phyloP scores from a whole-genome alignment of 30 jellyfish, hydroid and myxozoan species.

The Turritopsis rubra region DNA sequence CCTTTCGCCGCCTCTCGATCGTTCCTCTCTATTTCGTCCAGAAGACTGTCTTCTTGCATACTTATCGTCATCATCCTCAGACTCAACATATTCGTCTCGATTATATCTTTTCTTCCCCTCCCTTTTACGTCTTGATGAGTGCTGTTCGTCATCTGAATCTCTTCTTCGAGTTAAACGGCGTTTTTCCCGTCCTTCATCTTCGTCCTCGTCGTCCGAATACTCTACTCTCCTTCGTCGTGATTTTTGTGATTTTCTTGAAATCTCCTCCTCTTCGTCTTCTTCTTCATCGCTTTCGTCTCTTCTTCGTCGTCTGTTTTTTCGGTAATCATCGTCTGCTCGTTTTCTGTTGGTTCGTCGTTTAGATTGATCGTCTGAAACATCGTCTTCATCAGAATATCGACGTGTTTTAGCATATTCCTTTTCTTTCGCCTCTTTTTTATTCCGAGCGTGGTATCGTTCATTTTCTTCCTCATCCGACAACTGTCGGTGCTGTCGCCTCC shows the following conservation, averaged over 20 bases:
- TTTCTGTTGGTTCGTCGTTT: not conserved
- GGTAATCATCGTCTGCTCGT: not conserved
- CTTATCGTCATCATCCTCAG: not conserved
- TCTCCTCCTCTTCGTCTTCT: not conserved
- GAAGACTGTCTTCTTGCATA: not conserved
- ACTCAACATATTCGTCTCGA: not conserved
- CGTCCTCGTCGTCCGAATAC: not conserved
- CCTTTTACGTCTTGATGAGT: not conserved
- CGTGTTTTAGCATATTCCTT: not conserved
- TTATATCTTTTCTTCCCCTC: not conserved
- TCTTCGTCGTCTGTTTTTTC: not conserved
- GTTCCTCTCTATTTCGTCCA: not conserved
- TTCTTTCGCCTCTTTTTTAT: not conserved
- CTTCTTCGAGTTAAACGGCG: not conserved
- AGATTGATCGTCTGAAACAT: slow-evolving; percentile 10
- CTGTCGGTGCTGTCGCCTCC: not conserved
- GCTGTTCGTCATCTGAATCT: not conserved
- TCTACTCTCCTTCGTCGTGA: not conserved
- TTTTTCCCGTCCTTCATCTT: not conserved
- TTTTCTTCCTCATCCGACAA: not conserved
- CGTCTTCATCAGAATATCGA: slow-evolving; percentile 21
- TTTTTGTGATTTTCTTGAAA: not conserved
- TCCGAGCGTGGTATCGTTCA: not conserved
- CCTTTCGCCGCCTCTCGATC: not conserved
- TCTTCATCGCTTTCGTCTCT: not conserved